These are phyloP conservation scores for Scaptomyza hsui DNA, from an alignment of 1,140 invertebrate species.

Conservation along the genomic window DNA sequence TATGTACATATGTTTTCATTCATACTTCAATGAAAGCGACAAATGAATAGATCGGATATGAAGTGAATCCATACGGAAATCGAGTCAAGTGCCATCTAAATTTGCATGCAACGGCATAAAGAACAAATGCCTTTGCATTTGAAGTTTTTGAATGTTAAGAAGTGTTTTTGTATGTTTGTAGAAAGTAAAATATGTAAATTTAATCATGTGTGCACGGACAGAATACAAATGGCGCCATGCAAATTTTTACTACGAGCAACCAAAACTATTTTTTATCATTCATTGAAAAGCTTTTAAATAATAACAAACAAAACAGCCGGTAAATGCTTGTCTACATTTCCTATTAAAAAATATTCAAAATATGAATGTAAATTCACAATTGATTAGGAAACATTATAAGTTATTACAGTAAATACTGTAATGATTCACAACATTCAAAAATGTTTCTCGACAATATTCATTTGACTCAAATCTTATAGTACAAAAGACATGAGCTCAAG, in stretches of 20 bases:
- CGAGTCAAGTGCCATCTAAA: slow-evolving; percentile 29
- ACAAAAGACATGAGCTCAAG: slow-evolving; percentile 23
- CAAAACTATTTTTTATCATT: slow-evolving; percentile 20
- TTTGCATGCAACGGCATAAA: slow-evolving; percentile 29
- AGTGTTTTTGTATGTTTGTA: slow-evolving; percentile 2
- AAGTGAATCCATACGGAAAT: slow-evolving; percentile 41
- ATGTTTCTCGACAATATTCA: slow-evolving; percentile 3
- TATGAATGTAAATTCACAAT: slow-evolving; percentile 5
- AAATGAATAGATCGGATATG: slow-evolving; percentile 39
- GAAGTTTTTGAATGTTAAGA: slow-evolving; percentile 18
- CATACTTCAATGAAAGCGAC: slow-evolving; percentile 38
- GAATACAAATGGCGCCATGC: slow-evolving; percentile 3
- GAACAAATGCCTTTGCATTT: slow-evolving; percentile 39
- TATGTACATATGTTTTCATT: slow-evolving; percentile 13
- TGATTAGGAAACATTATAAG: slow-evolving; percentile 31
- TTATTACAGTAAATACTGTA: slow-evolving; percentile 37
- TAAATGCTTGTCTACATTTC: slow-evolving; percentile 2
- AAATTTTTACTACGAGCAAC: slow-evolving; percentile 33
- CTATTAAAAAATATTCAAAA: neutral
- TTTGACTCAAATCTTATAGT: neutral
- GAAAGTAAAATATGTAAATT: slow-evolving; percentile 2
- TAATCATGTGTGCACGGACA: slow-evolving; percentile 18
- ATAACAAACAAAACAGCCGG: slow-evolving; percentile 26
- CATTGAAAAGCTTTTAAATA: slow-evolving; percentile 15
- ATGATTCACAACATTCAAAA: neutral